phyloP scores from a whole-genome alignment of 2,888 invertebrate species.

The Archaeoteleia sp. region DNA sequence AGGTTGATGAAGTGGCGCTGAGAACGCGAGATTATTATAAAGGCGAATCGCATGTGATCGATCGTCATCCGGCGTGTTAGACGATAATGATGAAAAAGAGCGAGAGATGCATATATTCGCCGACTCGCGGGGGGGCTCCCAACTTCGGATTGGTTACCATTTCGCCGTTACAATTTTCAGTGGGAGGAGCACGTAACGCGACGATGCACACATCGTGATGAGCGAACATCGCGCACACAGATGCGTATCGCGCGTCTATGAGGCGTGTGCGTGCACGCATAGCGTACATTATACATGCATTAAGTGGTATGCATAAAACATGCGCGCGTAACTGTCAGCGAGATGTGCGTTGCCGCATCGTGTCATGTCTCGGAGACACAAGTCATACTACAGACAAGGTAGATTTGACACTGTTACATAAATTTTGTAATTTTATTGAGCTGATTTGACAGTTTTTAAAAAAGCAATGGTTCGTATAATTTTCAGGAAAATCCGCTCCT shows the following conservation, averaged over 20 bases:
- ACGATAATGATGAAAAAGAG: slow-evolving; percentile 35
- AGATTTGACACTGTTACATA: background rate
- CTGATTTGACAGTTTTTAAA: no score
- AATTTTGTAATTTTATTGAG: no score
- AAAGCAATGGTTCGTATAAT: no score
- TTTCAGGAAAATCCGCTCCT: no score
- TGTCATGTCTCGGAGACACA: slow-evolving; percentile 26
- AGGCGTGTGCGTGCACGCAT: slow-evolving; percentile 26
- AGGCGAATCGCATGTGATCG: slow-evolving; percentile 36
- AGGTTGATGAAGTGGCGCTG: slow-evolving; percentile 19
- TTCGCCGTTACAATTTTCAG: slow-evolving; percentile 59
- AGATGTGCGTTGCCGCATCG: slow-evolving; percentile 52
- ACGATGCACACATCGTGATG: slow-evolving; percentile 55
- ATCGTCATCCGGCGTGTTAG: slow-evolving; percentile 26
- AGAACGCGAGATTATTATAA: slow-evolving; percentile 23
- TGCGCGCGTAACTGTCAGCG: slow-evolving; percentile 57
- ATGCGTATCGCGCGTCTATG: slow-evolving; percentile 29
- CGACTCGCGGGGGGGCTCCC: slow-evolving; percentile 32
- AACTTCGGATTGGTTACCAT: slow-evolving; percentile 61
- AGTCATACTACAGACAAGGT: slow-evolving; percentile 8
- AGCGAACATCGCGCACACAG: slow-evolving; percentile 30
- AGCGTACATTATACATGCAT: slow-evolving; percentile 41
- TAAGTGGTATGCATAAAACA: slow-evolving; percentile 21
- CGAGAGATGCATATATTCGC: slow-evolving; percentile 41
- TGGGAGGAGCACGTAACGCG: slow-evolving; percentile 67